Percentiles rank a stretch among this genome's conserved stretches.
Conservation (phyloP, 2,113 vertebrate species). For the Columbina picui region DNA sequence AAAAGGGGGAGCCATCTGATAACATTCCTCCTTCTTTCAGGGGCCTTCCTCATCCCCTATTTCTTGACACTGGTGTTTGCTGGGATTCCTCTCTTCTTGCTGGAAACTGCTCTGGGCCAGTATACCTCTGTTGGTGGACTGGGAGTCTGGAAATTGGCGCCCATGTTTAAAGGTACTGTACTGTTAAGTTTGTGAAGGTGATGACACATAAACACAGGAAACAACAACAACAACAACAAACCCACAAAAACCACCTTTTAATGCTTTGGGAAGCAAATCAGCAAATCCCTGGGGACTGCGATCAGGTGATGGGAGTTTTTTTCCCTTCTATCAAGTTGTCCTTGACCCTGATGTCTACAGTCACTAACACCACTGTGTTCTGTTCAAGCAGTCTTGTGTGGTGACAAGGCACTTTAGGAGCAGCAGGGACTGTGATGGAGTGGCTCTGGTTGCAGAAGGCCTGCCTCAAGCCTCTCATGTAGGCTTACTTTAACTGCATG, state of each 20-base stretch:
- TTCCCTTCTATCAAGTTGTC: background rate
- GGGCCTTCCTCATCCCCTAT: conserved; percentile 91
- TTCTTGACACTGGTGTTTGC: conserved; percentile 90
- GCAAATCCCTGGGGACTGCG: background rate
- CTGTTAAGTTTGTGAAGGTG: background rate
- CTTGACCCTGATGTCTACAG: background rate
- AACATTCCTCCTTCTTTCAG: conserved; percentile 58
- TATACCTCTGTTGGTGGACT: conserved; percentile 88
- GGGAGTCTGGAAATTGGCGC: conserved; percentile 89
- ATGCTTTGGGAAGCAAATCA: background rate
- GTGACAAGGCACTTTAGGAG: background rate
- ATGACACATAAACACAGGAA: fast-evolving
- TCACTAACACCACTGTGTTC: background rate
- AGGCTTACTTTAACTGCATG: background rate
- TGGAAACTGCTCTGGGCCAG: conserved; percentile 89
- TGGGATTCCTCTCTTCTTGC: conserved; percentile 89
- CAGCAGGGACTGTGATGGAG: background rate
- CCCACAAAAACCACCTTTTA: too few relatives aligned
- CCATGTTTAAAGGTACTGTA: conserved; percentile 91
- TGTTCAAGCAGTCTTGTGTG: background rate
- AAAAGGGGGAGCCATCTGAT: background rate
- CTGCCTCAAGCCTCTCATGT: background rate
- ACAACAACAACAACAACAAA: background rate
- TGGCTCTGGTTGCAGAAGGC: background rate
- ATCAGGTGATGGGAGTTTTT: background rate